Conservation (phyloP, 2,797 vertebrate genomes). For the Danio tinwini region DNA sequence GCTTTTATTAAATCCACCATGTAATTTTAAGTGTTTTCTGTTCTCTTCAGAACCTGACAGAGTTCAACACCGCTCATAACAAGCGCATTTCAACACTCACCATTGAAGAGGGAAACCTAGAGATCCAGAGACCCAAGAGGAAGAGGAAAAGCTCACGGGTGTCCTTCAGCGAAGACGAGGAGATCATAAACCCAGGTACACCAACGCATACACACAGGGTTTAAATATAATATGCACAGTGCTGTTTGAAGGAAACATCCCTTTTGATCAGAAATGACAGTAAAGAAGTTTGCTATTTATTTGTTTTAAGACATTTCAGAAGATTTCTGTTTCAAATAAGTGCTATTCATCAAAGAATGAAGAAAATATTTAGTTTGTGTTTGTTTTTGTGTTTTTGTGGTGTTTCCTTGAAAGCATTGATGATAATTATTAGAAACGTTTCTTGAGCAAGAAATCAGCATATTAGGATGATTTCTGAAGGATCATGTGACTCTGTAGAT, state of each 20-base stretch:
- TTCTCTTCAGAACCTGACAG: conserved; percentile 90
- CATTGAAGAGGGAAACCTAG: conserved; percentile 97
- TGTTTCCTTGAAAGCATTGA: too few relatives aligned
- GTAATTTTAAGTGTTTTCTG: background rate
- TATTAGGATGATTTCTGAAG: background rate
- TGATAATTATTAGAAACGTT: background rate
- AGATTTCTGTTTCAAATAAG: background rate
- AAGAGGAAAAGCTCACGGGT: conserved; percentile 89
- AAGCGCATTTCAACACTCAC: conserved; percentile 95
- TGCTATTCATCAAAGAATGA: background rate
- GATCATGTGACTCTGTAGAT: background rate
- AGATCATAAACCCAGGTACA: conserved; percentile 95
- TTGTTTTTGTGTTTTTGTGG: too few relatives aligned
- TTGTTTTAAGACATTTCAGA: background rate
- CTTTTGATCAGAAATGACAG: background rate
- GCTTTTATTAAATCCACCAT: background rate
- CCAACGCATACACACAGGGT: background rate
- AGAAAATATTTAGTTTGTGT: too few relatives aligned
- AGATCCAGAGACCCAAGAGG: conserved; percentile 97
- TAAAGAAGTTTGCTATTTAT: background rate
- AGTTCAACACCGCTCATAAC: conserved; percentile 99
- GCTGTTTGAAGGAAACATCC: background rate
- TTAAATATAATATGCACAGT: background rate
- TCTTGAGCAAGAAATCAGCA: background rate
- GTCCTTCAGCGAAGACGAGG: conserved; percentile 94